Evolutionary conservation across 2,113 vertebrate species (phyloP).

Genomic region (Cephalopterus ornatus): DNA sequence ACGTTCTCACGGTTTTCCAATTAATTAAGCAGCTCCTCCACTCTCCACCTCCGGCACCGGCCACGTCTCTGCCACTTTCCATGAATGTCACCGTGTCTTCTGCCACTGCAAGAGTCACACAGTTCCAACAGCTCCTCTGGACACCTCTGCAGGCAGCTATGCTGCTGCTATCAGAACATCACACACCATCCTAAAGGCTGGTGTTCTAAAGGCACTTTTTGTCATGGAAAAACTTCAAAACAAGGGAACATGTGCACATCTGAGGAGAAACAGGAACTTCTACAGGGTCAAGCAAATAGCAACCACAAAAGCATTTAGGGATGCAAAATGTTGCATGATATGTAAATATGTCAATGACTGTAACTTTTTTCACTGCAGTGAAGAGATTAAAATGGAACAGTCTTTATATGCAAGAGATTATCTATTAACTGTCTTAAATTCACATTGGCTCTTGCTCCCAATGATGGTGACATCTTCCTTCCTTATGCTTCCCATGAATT

Average conservation of each 20-base stretch:
- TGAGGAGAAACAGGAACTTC: not conserved
- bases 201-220: not conserved
- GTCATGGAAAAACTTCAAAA: not conserved
- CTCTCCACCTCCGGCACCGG: not conserved
- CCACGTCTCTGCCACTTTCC: not conserved
- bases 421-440: not conserved
- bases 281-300: not conserved
- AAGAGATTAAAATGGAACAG: not conserved
- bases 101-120: not conserved
- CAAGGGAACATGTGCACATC: not conserved
- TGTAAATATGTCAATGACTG: not conserved
- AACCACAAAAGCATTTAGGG: not conserved
- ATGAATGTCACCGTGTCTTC: fast-evolving
- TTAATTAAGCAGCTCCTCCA: not conserved
- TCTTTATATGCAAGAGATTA: not conserved
- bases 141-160: not conserved
- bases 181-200: not conserved
- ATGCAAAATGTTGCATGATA: not conserved
- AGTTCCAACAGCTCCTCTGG: not conserved
- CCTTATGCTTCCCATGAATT: not conserved
- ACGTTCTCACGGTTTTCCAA: not conserved
- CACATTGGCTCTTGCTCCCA: not conserved
- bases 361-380: not conserved
- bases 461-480: not conserved
- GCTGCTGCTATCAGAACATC: not conserved